These are phyloP conservation scores for Peromyscus aztecus DNA, from an alignment of 2,797 vertebrate species.

Conservation along the genomic window DNA sequence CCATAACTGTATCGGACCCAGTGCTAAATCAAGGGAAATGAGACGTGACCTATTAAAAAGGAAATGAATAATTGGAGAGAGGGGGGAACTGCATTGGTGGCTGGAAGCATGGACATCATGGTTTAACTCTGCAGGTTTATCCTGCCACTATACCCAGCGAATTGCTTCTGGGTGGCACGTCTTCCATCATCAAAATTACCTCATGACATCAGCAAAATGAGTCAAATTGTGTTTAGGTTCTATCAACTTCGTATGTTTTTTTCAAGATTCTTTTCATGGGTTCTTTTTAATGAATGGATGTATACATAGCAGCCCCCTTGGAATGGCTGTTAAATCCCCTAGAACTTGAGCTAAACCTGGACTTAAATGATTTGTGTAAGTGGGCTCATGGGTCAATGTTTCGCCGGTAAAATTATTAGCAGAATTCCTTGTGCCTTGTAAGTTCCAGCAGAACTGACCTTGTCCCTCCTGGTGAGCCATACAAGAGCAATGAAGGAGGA, in stretches of 20 bases:
- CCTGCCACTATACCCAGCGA: constrained; percentile 28
- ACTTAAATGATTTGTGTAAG: constrained; percentile 61
- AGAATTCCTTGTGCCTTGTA: constrained; percentile 40
- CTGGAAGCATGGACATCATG: constrained; percentile 40
- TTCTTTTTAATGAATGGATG: constrained; percentile 63
- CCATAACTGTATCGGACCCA: constrained; percentile 67
- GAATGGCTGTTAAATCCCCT: constrained; percentile 55
- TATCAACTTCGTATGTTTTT: constrained; percentile 59
- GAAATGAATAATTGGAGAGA: constrained; percentile 81
- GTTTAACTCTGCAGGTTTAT: constrained; percentile 55
- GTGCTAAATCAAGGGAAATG: constrained; percentile 84
- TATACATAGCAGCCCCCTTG: constrained; percentile 36
- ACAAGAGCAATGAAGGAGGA: not conserved
- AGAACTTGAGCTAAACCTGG: constrained; percentile 63
- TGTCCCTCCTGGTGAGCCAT: not conserved
- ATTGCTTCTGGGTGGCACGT: constrained; percentile 74
- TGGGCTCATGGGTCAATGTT: constrained; percentile 12
- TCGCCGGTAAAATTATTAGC: constrained; percentile 9
- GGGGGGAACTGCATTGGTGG: constrained; percentile 76
- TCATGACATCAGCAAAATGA: constrained; percentile 66
- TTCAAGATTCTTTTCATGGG: constrained; percentile 51
- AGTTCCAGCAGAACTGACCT: not conserved
- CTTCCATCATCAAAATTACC: constrained; percentile 78
- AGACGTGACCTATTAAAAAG: constrained; percentile 83
- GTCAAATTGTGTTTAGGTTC: constrained; percentile 61